These are phyloP conservation scores for Pachyuromys duprasi DNA, from an alignment of 2,797 vertebrate genomes.

Conservation along the genomic window DNA sequence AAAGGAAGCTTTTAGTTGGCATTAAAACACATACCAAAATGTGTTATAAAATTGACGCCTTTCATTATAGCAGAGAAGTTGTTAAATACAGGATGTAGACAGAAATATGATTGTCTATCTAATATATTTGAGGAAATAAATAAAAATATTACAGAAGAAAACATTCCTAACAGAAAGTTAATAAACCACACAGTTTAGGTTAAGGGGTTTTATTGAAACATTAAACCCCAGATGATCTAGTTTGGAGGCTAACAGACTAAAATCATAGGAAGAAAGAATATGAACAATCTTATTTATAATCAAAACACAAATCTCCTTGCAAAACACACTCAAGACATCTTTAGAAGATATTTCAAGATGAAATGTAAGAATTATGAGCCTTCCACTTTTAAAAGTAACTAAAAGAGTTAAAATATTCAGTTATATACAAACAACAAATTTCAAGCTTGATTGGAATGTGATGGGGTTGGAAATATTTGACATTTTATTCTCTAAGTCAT, in stretches of 20 bases:
- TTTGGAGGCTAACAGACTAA: background rate
- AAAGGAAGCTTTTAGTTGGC: background rate
- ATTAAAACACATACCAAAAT: background rate
- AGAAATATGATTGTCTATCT: background rate
- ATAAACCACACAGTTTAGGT: background rate
- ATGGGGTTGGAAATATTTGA: background rate
- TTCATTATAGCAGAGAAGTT: background rate
- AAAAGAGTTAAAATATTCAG: background rate
- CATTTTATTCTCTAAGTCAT: background rate
- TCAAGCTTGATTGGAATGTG: background rate
- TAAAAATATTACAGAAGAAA: conserved; percentile 48
- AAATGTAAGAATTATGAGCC: background rate
- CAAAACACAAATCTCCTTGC: background rate
- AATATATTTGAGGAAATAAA: background rate
- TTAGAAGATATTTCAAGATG: background rate
- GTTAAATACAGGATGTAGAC: background rate
- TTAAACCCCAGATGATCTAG: background rate
- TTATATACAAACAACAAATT: background rate
- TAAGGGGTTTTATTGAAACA: background rate
- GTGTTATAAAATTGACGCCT: conserved; percentile 12
- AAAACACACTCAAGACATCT: background rate
- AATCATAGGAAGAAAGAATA: background rate
- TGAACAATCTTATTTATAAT: background rate
- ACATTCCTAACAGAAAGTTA: conserved; percentile 40
- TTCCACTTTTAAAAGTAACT: background rate